Evolutionary conservation across 2,888 invertebrate genomes (phyloP), one percentile per base, ranked within the genome.

Genomic region (Chrysodeixis includens): DNA sequence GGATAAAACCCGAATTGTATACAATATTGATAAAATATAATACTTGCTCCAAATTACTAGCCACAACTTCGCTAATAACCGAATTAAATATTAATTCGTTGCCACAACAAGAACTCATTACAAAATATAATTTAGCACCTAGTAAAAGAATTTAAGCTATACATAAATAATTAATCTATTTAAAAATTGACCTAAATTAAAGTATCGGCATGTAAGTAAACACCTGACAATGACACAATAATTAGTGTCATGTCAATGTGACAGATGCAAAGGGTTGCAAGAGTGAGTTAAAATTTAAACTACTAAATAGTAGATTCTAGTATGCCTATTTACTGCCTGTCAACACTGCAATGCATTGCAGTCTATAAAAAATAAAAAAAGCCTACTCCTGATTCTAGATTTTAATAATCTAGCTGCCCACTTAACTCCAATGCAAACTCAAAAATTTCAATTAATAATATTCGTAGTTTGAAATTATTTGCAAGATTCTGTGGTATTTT

Each of bases 41-140:
- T 82, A 92, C 78, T 84, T 88, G 81, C 56, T 86, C 84, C 75
- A 91, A 83, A 91, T 93, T 91, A 84, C 86, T 85, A 60, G 87
- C 85, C 69, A 93, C 78, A 78, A 94, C 88, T 88, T 94, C 92
- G 81, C 87, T 86, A 71, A 92, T 76, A 69, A 91, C 94, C 72
- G 94, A 91, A 89, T 90, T 91, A 78, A 89, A 88, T 78, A 94
- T 74, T 69, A 91, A 85, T 77, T 95, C 94, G 83, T 93, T 92
- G 71, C 94, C 92, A 76, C 94, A 95, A 90, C 94, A 95, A 88
- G 92, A 91, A 93, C 87, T 93, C 94, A 95, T 95, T 83, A 93
- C 94, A 91, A 87, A 81, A 78, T 74, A 76, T 67, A 49, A 71
- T 65, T 71, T 73, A 74, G 67, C 57, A 75, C 72, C 77, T 79